Base-by-base conservation (phyloP, 1,140 invertebrate species). In the Zaprionus davidi region DNA sequence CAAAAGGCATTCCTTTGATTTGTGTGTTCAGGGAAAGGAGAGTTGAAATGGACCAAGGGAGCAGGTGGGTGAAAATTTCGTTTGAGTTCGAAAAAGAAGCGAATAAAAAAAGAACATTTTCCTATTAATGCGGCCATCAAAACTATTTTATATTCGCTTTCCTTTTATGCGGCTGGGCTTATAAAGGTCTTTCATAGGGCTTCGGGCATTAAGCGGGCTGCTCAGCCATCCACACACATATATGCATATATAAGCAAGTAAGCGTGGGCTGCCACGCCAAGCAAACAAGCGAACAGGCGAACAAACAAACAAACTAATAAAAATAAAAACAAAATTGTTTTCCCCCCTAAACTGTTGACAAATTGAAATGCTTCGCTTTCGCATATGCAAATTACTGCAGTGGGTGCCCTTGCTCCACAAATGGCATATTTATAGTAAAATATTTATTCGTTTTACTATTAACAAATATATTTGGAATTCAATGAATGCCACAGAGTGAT, bases 101-200 rank as follows among this genome's bases (percentile, higher is more conserved):
- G 38, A 24, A 62, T 56, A 36, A 49, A 15, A 51, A 31, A 31
- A 51, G 57, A 36, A 38, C 58, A 41, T 51, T 71, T 67, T 20
- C 12, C 38, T 46, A 70, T 75, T 70, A 70, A 70, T 71, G 41
- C 63, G 31, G 13, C 44, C 26, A 63, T 57, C 53, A 72, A 75
- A 70, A 71, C 67, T 75, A 75, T 71, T 64, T 63, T 58, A 51
- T 75, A 70, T 57, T 64, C 58, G 34, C 15, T 20, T 75, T 75
- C 12, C 41, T 41, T 46, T 55, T 41, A 60, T 64, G 67, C 20
- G 53, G 31, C 46, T 46, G 38, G 38, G 22, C 34, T 58, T 12
- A 3, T 1, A 55, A 5, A 58, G 11, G 38, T 34, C 72, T 51
- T n/a, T 6, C 3, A 44, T 17, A 51, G 13, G 38, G 59, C 72